Conservation (phyloP, 2,797 vertebrate genomes). For the Takifugu ocellatus region DNA sequence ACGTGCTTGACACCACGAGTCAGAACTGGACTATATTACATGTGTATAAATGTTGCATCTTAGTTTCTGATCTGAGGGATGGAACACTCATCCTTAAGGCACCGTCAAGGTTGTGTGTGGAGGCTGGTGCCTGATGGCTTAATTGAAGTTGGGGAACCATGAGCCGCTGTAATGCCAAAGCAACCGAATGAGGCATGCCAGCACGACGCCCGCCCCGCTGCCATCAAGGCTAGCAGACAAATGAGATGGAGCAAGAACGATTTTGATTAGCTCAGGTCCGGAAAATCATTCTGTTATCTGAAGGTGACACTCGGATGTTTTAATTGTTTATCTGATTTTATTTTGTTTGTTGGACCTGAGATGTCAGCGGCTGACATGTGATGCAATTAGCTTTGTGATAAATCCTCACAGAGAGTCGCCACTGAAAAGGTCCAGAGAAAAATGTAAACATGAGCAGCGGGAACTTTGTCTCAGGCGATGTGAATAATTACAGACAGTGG, state of each 20-base stretch:
- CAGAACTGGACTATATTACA: conserved; percentile 35
- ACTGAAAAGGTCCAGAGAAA: neutral
- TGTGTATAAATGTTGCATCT: conserved; percentile 23
- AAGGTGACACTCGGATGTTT: conserved; percentile 29
- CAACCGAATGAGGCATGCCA: conserved; percentile 23
- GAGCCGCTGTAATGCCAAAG: conserved; percentile 21
- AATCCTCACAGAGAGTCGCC: neutral
- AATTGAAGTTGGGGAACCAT: conserved; percentile 29
- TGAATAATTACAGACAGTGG: neutral
- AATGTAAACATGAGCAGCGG: neutral
- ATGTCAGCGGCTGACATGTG: conserved; percentile 6
- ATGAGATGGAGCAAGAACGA: conserved; percentile 38
- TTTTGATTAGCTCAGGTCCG: conserved; percentile 36
- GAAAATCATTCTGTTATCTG: conserved; percentile 47
- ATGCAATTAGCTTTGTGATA: conserved; percentile 9
- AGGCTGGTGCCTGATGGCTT: conserved; percentile 26
- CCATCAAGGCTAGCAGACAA: conserved; percentile 45
- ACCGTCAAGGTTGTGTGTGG: conserved; percentile 19
- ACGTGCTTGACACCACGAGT: conserved; percentile 3
- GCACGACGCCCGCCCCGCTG: conserved; percentile 6
- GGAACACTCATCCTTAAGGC: conserved; percentile 35
- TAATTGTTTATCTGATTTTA: conserved; percentile 9
- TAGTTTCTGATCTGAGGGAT: too few species aligned
- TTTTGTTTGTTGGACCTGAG: conserved; percentile 22
- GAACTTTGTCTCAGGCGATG: neutral